Percentiles rank a stretch among this genome's conserved stretches.
phyloP scores from a whole-genome alignment of 1,140 invertebrate genomes.

The Saccostrea glomerata region DNA sequence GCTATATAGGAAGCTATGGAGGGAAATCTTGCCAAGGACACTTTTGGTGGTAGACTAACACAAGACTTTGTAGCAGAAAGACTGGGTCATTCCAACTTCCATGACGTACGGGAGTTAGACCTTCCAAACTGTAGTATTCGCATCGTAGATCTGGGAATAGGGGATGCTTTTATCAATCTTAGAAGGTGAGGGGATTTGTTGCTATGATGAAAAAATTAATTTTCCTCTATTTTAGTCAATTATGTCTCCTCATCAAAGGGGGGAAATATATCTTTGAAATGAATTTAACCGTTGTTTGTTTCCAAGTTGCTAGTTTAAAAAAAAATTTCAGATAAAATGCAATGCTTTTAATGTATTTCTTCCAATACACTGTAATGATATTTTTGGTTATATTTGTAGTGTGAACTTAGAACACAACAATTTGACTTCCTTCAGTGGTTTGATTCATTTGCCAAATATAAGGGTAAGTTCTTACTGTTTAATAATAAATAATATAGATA shows the following conservation, averaged over 20 bases:
- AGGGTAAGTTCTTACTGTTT: slow-evolving; percentile 66
- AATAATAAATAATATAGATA: too few species aligned
- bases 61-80: slow-evolving; percentile 78
- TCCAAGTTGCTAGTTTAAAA: too few species aligned
- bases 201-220: too few species aligned
- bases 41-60: slow-evolving; percentile 78
- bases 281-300: too few species aligned
- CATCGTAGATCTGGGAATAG: slow-evolving; percentile 75
- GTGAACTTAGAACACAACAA: slow-evolving; percentile 79
- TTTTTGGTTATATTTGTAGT: slow-evolving; percentile 64
- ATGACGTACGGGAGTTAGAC: slow-evolving; percentile 76
- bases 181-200: slow-evolving; percentile 67
- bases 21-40: slow-evolving; percentile 74
- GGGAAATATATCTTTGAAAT: too few species aligned
- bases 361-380: too few species aligned
- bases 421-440: slow-evolving; percentile 76
- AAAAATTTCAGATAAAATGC: too few species aligned
- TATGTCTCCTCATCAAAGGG: too few species aligned
- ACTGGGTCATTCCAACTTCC: slow-evolving; percentile 74
- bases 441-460: slow-evolving; percentile 76
- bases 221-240: too few species aligned
- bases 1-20: slow-evolving; percentile 74
- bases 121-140: slow-evolving; percentile 74
- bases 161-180: slow-evolving; percentile 74
- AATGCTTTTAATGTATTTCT: too few species aligned